These are phyloP conservation scores for Pyrrhia umbra DNA, from an alignment of 2,888 invertebrate genomes.

Conservation along the genomic window DNA sequence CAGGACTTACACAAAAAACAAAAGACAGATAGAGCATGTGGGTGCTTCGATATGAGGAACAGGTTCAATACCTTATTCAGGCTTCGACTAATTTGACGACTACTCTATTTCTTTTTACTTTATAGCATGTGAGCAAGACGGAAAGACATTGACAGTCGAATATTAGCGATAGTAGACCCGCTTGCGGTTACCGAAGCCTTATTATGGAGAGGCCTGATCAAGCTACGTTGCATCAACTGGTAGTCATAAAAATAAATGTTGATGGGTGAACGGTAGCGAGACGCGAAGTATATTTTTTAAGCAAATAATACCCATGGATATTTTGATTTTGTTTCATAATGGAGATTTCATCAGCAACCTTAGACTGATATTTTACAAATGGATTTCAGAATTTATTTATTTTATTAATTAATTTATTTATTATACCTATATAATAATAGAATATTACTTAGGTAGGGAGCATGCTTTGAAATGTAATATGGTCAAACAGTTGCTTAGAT, in stretches of 20 bases:
- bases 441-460: no score
- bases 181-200: slow-evolving; percentile 85
- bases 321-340: slow-evolving; percentile 35
- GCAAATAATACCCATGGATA: slow-evolving; percentile 47
- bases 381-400: slow-evolving; percentile 9
- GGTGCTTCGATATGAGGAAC: slow-evolving; percentile 70
- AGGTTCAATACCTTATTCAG: slow-evolving; percentile 72
- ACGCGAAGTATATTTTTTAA: slow-evolving; percentile 41
- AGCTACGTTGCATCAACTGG: slow-evolving; percentile 39
- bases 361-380: no score
- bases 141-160: slow-evolving; percentile 39
- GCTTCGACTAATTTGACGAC: slow-evolving; percentile 65
- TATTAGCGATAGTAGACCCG: slow-evolving; percentile 56
- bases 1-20: slow-evolving; percentile 69
- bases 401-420: no score
- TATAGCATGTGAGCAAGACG: slow-evolving; percentile 59
- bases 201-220: slow-evolving; percentile 57
- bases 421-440: no score
- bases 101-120: slow-evolving; percentile 59
- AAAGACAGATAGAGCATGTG: slow-evolving; percentile 63
- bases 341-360: slow-evolving; percentile 36
- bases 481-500: no score
- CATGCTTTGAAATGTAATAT: no score
- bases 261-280: slow-evolving; percentile 51
- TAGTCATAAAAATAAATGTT: slow-evolving; percentile 56